Conservation (phyloP, 1,140 invertebrate species). For the silkworm (Bombyx mori) region DNA sequence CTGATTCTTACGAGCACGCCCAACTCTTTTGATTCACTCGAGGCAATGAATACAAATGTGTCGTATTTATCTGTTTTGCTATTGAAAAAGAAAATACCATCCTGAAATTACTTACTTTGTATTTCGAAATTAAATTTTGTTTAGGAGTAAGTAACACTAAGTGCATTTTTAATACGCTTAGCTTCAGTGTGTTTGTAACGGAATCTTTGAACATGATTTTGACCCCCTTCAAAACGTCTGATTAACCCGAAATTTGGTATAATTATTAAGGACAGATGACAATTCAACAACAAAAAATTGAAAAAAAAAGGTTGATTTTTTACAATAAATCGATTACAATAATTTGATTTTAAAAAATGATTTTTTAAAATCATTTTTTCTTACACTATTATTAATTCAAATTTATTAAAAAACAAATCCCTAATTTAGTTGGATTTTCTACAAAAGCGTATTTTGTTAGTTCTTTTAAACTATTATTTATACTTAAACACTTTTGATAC, state of each 20-base stretch:
- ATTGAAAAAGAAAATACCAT: conserved; percentile 1
- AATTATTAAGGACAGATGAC: too few species aligned
- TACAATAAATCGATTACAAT: not conserved
- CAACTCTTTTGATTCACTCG: conserved; percentile 35
- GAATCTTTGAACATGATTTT: too few species aligned
- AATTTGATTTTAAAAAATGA: not conserved
- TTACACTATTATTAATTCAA: not conserved
- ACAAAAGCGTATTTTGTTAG: too few species aligned
- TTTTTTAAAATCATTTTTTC: not conserved
- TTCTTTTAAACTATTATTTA: too few species aligned
- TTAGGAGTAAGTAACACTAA: not conserved
- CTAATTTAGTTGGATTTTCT: too few species aligned
- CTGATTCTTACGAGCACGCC: conserved; percentile 32
- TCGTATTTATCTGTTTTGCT: conserved; percentile 16
- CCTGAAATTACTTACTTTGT: too few species aligned
- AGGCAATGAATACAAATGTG: conserved; percentile 35
- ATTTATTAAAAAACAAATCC: too few species aligned
- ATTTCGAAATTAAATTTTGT: too few species aligned
- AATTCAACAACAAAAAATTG: not conserved
- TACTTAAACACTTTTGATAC: too few species aligned
- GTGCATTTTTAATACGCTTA: not conserved
- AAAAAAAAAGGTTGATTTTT: not conserved
- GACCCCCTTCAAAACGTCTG: too few species aligned
- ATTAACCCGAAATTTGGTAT: too few species aligned
- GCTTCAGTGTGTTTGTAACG: too few species aligned